Evolutionary conservation across 2,888 invertebrate species (phyloP), one percentile per base, ranked within the genome.

Genomic region (Orthonychiurus folsomi): DNA sequence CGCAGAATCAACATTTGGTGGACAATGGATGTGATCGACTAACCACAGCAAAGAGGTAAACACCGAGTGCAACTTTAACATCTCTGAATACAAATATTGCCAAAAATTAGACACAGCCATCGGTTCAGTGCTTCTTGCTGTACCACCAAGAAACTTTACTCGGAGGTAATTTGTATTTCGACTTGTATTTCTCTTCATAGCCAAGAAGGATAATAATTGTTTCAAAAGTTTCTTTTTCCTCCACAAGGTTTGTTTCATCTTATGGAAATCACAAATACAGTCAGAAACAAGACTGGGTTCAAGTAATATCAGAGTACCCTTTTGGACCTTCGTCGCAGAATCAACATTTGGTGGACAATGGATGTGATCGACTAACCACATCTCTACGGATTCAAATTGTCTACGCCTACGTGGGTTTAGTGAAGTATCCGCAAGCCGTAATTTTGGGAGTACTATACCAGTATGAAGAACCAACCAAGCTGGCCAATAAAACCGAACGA

Each of bases 371-470:
- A 63, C 68, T 81, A 3, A 71, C 76, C 1, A 75, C 75, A 3
- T 70, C 70, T 48, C 65, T 80, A 25, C 75, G 75, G 62, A 75
- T 79, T 23, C 76, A 78, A 54, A 74, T 81, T 60, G 77, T 81
- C 60, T 81, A 80, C 74, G 79, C 82, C 3, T 77, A 78, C 58
- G 77, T 79, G 1, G 81, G 81, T 1, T 74, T 78, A 1, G 72
- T 78, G 1, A 74, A 74, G 52, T 78, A 77, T 63, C 80, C 81
- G 1, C 80, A 80, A 70, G 74, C 78, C 20, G 80, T 79, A 73
- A 78, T 81, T 28, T 71, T 80, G 21, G 80, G 79, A 26, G 77
- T 75, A 20, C 61, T 69, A 26, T 68, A 66, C 50, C 66, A 68
- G 52, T 66, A 66, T 23, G 72, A 69, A 48, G 69, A 67, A 24